phyloP scores from a whole-genome alignment of 2,888 invertebrate genomes.

The Callyntrura guangdongensis region DNA sequence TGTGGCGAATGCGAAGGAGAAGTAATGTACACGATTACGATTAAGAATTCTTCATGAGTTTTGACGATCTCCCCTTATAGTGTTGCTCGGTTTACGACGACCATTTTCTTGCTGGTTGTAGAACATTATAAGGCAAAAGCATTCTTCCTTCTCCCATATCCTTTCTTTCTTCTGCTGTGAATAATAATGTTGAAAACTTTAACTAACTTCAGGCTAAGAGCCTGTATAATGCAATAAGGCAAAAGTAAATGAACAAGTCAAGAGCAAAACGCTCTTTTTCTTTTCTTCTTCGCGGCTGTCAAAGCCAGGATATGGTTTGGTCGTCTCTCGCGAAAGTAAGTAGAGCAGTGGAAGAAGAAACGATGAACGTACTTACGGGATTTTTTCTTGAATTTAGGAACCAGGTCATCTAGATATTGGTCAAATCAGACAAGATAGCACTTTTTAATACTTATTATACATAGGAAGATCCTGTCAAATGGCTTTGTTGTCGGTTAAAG shows the following conservation, averaged over 20 bases:
- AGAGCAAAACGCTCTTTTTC: slow-evolving; percentile 20
- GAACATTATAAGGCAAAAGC: not conserved
- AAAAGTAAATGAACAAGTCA: slow-evolving; percentile 33
- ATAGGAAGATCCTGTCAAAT: slow-evolving; percentile 62
- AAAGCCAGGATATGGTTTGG: slow-evolving; percentile 49
- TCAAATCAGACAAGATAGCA: slow-evolving; percentile 73
- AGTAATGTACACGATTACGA: slow-evolving; percentile 40
- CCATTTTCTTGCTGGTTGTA: not conserved
- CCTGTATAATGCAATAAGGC: not conserved
- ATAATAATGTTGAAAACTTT: slow-evolving; percentile 5
- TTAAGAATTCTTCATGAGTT: slow-evolving; percentile 25
- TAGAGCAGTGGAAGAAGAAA: slow-evolving; percentile 67
- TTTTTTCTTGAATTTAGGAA: slow-evolving; percentile 73
- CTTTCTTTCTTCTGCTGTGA: slow-evolving; percentile 8
- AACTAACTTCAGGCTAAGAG: slow-evolving; percentile 27
- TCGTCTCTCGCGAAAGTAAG: slow-evolving; percentile 62
- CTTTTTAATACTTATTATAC: slow-evolving; percentile 42
- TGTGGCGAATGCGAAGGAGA: slow-evolving; percentile 10
- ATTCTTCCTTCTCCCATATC: not conserved
- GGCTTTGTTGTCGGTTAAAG: slow-evolving; percentile 36
- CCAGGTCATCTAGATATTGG: slow-evolving; percentile 78
- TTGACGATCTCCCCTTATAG: not conserved
- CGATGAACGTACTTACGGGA: slow-evolving; percentile 69
- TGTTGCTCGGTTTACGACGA: not conserved
- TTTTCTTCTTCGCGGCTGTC: slow-evolving; percentile 36